Percentiles rank a stretch among this genome's conserved stretches.
These are phyloP conservation scores for Echeneis naucrates DNA, from an alignment of 2,797 vertebrate genomes.

Conservation along the genomic window DNA sequence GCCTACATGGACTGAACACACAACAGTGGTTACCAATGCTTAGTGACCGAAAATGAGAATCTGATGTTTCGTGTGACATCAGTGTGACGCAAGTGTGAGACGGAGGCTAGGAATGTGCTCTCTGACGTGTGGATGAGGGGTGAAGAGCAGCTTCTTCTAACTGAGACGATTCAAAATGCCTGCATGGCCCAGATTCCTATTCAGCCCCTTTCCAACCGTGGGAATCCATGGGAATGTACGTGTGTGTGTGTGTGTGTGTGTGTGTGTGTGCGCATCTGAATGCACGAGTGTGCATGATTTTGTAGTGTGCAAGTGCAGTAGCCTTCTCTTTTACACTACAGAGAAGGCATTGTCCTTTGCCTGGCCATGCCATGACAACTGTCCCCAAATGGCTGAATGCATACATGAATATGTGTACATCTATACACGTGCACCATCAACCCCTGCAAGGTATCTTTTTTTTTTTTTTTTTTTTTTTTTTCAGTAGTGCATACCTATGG, in stretches of 20 bases:
- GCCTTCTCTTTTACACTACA: constrained; percentile 71
- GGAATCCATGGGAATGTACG: constrained; percentile 79
- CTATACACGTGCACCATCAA: constrained; percentile 20
- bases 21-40: constrained; percentile 11
- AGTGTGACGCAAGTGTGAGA: constrained; percentile 65
- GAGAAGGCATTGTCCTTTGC: constrained; percentile 77
- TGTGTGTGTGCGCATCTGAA: constrained; percentile 52
- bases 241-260: constrained; percentile 53
- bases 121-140: constrained; percentile 62
- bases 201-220: constrained; percentile 69
- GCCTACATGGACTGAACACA: constrained; percentile 24
- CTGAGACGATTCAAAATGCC: constrained; percentile 70
- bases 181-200: constrained; percentile 79
- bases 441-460: constrained; percentile 12
- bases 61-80: constrained; percentile 56
- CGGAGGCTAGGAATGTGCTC: constrained; percentile 68
- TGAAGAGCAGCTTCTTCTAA: constrained; percentile 67
- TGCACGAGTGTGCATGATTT: constrained; percentile 59
- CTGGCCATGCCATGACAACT: constrained; percentile 59
- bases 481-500: neutral
- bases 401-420: constrained; percentile 25
- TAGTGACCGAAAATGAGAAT: constrained; percentile 36
- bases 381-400: constrained; percentile 62
- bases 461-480: neutral
- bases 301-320: constrained; percentile 62